Percentiles rank a stretch among this genome's conserved stretches.
These are phyloP conservation scores for Imbricaverruca yamaguchii DNA, from an alignment of 2,888 invertebrate species.

Conservation along the genomic window DNA sequence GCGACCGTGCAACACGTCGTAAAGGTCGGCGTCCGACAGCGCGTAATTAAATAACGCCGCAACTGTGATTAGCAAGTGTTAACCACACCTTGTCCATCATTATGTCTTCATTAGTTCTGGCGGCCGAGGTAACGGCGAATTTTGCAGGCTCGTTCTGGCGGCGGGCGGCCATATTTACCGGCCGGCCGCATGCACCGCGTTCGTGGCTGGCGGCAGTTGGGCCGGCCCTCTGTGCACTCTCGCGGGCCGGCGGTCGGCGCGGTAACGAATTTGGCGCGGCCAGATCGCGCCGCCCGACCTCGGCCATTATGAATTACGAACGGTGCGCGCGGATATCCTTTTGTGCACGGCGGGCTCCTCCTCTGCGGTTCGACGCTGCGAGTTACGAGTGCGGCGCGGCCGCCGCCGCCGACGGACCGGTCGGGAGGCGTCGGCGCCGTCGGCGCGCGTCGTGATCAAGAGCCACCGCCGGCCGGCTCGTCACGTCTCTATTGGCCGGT, in stretches of 20 bases:
- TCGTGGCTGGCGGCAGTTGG: slow-evolving; percentile 12
- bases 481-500: background rate
- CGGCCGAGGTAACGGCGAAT: background rate
- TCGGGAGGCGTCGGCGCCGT: background rate
- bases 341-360: background rate
- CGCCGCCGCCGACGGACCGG: background rate
- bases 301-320: slow-evolving; percentile 11
- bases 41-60: slow-evolving; percentile 18
- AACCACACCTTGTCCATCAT: slow-evolving; percentile 21
- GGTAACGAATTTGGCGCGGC: background rate
- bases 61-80: slow-evolving; percentile 11
- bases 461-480: background rate
- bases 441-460: background rate
- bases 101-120: slow-evolving; percentile 19
- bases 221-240: background rate
- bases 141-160: background rate
- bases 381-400: background rate
- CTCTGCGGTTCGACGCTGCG: background rate
- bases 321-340: background rate
- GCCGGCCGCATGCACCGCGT: background rate
- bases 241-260: background rate
- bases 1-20: slow-evolving; percentile 19
- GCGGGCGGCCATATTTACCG: background rate
- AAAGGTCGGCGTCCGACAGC: slow-evolving; percentile 7
- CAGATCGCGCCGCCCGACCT: background rate